Percentiles rank a stretch among this genome's conserved stretches.
Conservation (phyloP, 2,797 vertebrate genomes). For the Epinephelus awoara region DNA sequence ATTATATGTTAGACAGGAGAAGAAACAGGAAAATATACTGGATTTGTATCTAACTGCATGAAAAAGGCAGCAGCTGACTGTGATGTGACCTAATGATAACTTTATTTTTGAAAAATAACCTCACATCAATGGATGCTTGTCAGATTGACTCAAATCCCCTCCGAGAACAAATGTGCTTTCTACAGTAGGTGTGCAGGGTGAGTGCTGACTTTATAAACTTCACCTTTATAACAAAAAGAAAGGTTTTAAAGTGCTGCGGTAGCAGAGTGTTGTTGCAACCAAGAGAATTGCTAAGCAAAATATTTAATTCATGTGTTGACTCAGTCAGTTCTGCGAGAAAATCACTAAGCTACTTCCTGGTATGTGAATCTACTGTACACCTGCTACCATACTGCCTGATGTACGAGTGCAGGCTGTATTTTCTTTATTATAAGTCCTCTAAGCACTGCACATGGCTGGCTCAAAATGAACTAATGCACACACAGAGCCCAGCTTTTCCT, state of each 20-base stretch:
- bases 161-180: constrained; percentile 27
- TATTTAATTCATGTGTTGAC: constrained; percentile 70
- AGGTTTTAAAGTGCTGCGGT: constrained; percentile 49
- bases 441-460: constrained; percentile 39
- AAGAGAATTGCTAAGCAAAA: constrained; percentile 50
- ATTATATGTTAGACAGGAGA: background rate
- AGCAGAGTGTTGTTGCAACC: constrained; percentile 47
- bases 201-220: constrained; percentile 59
- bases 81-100: constrained; percentile 5
- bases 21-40: background rate
- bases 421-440: constrained; percentile 42
- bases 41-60: background rate
- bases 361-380: constrained; percentile 37
- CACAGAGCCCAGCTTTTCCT: constrained; percentile 31
- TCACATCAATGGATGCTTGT: constrained; percentile 20
- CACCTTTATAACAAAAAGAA: constrained; percentile 44
- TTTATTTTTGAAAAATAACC: constrained; percentile 25
- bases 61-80: constrained; percentile 3
- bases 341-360: constrained; percentile 37
- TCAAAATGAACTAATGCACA: constrained; percentile 28
- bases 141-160: constrained; percentile 33
- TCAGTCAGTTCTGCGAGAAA: constrained; percentile 27
- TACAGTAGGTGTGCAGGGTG: constrained; percentile 18
- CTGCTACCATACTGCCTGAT: constrained; percentile 21
- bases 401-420: constrained; percentile 38